Evolutionary conservation across 1,140 invertebrate genomes (phyloP), one percentile per base, ranked within the genome.

Genomic region (Nylanderia fulva): DNA sequence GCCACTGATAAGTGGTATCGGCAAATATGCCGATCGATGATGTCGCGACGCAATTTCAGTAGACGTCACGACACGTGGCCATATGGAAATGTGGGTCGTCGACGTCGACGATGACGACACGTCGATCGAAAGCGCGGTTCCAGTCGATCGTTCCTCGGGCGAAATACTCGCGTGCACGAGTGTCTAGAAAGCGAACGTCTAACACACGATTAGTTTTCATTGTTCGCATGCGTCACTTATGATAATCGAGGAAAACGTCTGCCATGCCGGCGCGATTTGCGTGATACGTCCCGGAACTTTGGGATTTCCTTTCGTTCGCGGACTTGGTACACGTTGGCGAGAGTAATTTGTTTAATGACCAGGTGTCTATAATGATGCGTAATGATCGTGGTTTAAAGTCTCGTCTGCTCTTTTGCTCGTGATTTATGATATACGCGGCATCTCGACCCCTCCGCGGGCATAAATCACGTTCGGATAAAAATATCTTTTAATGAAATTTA

Each of bases 41-140:
- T 56, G 48, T 58, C 54, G 21, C 48, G 33, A 21, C 27, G 77
- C 36, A 82, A 82, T 72, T 82, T 82, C 48, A 68, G 66, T 52
- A 72, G 48, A 72, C 77, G n/a, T 29, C n/a, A 79, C 7, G 75
- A 42, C 60, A 29, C 75, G 29, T 3, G 42, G 42, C 61, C 60
- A 33, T 72, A 72, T 82, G 36, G 66, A 72, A 39, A 82, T 82
- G 18, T 82, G n/a, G 77, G 77, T 82, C 66, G 29, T 45, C 27
- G 36, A 33, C 29, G 29, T 33, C 29, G 29, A 33, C 29, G 66
- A 72, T 72, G 66, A 80, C 77, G 29, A 71, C 24, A 58, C 48
- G 64, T 45, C 48, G 42, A 85, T 63, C 68, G 79, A 71, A 54
- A 85, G 68, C 48, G 75, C 18, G 27, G 15, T 69, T 27, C 68